Evolutionary conservation across 2,113 vertebrate species (phyloP).

Genomic region (Crotalus tigris): DNA sequence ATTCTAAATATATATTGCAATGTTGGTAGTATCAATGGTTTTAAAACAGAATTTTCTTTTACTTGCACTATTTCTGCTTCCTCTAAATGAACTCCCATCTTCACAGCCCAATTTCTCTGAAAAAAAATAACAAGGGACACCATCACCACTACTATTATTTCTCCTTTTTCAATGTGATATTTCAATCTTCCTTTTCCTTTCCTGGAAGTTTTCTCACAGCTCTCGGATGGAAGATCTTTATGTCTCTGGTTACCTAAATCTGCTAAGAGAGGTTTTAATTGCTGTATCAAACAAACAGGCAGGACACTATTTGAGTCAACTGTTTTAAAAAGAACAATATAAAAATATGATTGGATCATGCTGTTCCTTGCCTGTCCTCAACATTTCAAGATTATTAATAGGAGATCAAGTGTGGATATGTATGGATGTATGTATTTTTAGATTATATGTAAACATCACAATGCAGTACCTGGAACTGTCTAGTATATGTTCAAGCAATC

Average conservation of each 20-base stretch:
- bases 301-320: too few species aligned
- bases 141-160: not conserved
- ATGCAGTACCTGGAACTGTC: not conserved
- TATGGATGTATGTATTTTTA: not conserved
- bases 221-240: not conserved
- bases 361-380: not conserved
- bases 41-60: not conserved
- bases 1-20: not conserved
- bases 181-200: not conserved
- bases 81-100: not conserved
- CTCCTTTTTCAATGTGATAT: not conserved
- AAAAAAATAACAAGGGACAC: not conserved
- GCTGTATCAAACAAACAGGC: too few species aligned
- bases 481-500: not conserved
- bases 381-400: not conserved
- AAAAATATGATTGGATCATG: not conserved
- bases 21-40: not conserved
- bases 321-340: not conserved
- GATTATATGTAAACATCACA: not conserved
- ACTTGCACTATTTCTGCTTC: not conserved
- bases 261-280: not conserved
- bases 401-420: not conserved
- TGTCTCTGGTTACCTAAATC: not conserved
- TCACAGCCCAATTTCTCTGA: not conserved
- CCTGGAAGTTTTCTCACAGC: not conserved